phyloP scores from a whole-genome alignment of 2,113 vertebrate genomes.

The Atlantisia rogersi region DNA sequence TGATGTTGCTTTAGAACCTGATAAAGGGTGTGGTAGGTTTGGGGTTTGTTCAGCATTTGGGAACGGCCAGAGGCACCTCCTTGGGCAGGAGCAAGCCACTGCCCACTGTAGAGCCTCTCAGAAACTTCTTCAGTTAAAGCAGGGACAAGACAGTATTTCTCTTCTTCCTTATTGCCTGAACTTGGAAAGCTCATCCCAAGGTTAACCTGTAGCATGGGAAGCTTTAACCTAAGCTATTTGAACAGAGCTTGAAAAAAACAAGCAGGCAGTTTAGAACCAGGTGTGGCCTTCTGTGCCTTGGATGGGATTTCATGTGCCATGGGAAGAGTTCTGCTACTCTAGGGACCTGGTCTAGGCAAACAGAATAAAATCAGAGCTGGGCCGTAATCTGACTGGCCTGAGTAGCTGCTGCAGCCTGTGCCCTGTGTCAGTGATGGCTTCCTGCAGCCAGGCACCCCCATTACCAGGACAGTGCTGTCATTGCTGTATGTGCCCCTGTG shows the following conservation, averaged over 20 bases:
- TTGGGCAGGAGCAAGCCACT: not conserved
- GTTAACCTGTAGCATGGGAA: not conserved
- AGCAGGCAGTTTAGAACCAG: not conserved
- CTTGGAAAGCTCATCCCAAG: not conserved
- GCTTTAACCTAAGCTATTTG: not conserved
- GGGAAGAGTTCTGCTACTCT: not conserved
- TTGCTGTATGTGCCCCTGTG: not conserved
- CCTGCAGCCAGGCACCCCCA: not conserved
- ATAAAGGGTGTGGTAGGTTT: not conserved
- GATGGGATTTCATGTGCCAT: not conserved
- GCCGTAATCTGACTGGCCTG: not conserved
- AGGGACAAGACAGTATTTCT: not conserved
- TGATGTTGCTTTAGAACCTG: not conserved
- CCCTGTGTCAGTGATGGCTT: not conserved
- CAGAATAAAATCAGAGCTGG: not conserved
- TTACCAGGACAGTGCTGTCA: not conserved
- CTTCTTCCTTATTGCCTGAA: not conserved
- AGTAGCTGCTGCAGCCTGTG: not conserved
- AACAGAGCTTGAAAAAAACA: not conserved
- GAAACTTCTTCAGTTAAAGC: not conserved
- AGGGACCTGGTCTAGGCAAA: not conserved
- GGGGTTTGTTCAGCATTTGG: not conserved
- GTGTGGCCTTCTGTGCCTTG: not conserved
- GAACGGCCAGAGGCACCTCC: not conserved
- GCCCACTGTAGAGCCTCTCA: not conserved